Base-by-base conservation (phyloP, 2,888 invertebrate species). In the Drosophila vallismaia region DNA sequence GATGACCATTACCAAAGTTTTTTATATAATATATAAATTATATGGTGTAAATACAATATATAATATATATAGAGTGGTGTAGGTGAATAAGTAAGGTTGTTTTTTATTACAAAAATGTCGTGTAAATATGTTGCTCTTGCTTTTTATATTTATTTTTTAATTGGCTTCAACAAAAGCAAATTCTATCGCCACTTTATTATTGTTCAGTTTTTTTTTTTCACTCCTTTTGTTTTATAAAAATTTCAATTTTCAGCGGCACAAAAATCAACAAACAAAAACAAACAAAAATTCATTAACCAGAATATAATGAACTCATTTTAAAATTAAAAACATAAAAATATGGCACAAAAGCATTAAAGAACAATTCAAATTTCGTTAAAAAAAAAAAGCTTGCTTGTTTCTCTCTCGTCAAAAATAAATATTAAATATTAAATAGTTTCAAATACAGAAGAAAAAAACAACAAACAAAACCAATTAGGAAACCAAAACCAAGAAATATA, bases 1-100 rank as follows among this genome's bases (percentile, higher is more conserved):
- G 10, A 12, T n/a, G 74, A 84, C 85, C 84, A 88, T 88, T 84
- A 88, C 81, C 75, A 86, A 86, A 76, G 54, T 48, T 31, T 8
- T 36, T 12, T 53, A 38, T 71, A 46, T 28, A 28, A 28, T 63
- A 51, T 66, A 66, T 36, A 28, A 19, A 50, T 42, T 64, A 31
- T 70, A 67, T 44, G 46, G 44, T 59, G 62, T 62, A 63, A 68
- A 58, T 74, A 19, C 19, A 19, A 19, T 19, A 19, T 19, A 19
- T 19, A 19, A 19, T 19, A 19, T 19, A 19, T 19, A 38, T 73
- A 52, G 55, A 44, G 68, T 51, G 58, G 53, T 52, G 33, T 63
- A 50, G 54, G 45, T 38, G 48, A n/a, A 8, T 33, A 9, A 24
- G 24, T 69, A 70, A 36, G 51, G 46, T 60, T 49, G 62, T 50